Percentiles rank a stretch among this genome's conserved stretches.
Evolutionary conservation across 92 coral and sea anemone species (phyloP).

Genomic region (Umimayanthus kanabou): DNA sequence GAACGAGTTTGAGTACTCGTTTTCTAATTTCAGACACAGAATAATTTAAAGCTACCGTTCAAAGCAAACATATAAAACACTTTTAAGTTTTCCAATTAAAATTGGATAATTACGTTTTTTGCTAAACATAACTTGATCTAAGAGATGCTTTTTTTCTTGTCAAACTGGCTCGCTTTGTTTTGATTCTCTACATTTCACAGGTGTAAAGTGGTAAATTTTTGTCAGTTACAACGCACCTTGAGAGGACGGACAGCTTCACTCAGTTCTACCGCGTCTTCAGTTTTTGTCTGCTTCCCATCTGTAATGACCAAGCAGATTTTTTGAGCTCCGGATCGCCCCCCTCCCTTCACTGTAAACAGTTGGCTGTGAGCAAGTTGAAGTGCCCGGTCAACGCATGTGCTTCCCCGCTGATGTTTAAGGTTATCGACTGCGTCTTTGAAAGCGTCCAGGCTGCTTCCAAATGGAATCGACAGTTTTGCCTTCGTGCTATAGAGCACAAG

Average conservation of each 20-base stretch:
- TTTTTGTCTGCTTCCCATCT: constrained; percentile 25
- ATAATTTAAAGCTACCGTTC: too few species aligned
- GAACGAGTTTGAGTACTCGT: too few species aligned
- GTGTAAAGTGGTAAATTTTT: too few species aligned
- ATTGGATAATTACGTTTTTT: too few species aligned
- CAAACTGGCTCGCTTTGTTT: too few species aligned
- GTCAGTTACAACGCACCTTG: too few species aligned
- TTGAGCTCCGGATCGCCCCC: background rate
- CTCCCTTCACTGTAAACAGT: constrained; percentile 12
- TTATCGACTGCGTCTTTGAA: background rate
- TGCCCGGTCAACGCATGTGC: background rate
- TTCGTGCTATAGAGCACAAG: constrained; percentile 5
- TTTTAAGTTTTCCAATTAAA: too few species aligned
- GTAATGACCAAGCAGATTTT: constrained; percentile 21
- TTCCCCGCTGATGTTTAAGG: constrained; percentile 12
- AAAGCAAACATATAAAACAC: too few species aligned
- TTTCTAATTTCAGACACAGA: too few species aligned
- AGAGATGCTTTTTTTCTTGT: too few species aligned
- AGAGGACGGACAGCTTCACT: constrained; percentile 23
- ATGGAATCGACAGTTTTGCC: background rate
- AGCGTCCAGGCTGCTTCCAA: background rate
- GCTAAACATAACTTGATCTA: too few species aligned
- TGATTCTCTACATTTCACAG: too few species aligned
- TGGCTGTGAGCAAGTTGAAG: background rate
- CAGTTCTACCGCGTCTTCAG: constrained; percentile 13